Conservation (phyloP, 1,140 invertebrate genomes). For the Solenopsis fugax region DNA sequence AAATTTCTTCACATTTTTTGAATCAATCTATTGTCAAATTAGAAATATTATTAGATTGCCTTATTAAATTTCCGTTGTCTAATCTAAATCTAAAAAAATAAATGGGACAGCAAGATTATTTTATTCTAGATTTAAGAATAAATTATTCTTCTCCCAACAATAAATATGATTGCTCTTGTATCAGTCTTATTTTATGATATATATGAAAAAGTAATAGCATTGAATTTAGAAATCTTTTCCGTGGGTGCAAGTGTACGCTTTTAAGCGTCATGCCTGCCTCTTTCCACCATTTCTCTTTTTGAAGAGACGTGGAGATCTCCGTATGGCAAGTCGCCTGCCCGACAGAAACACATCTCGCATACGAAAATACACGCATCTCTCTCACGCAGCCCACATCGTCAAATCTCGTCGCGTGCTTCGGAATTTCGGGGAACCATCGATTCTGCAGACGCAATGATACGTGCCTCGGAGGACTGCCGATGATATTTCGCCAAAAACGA, state of each 20-base stretch:
- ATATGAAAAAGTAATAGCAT: too few species aligned
- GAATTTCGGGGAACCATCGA: slow-evolving; percentile 66
- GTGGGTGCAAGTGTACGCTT: slow-evolving; percentile 35
- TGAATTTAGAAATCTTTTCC: too few species aligned
- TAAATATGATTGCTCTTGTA: too few species aligned
- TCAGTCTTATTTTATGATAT: too few species aligned
- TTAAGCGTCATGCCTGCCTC: slow-evolving; percentile 44
- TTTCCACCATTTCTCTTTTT: slow-evolving; percentile 28
- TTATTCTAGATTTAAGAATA: too few species aligned
- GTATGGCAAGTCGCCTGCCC: slow-evolving; percentile 67
- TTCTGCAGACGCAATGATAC: slow-evolving; percentile 30
- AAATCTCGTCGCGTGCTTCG: slow-evolving; percentile 55
- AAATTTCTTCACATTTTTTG: too few species aligned
- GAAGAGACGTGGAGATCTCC: slow-evolving; percentile 66
- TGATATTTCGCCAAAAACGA: not conserved
- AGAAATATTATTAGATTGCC: too few species aligned
- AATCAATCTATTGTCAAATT: too few species aligned
- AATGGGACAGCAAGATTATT: too few species aligned
- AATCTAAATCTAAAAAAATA: too few species aligned
- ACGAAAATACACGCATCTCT: slow-evolving; percentile 64
- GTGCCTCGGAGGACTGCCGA: slow-evolving; percentile 1
- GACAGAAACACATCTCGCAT: slow-evolving; percentile 68
- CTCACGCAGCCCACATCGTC: slow-evolving; percentile 1
- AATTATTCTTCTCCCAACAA: too few species aligned
- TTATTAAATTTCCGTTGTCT: too few species aligned